Percentiles rank a stretch among this genome's conserved stretches.
Conservation (phyloP, 2,113 vertebrate genomes). For the Caretta caretta region DNA sequence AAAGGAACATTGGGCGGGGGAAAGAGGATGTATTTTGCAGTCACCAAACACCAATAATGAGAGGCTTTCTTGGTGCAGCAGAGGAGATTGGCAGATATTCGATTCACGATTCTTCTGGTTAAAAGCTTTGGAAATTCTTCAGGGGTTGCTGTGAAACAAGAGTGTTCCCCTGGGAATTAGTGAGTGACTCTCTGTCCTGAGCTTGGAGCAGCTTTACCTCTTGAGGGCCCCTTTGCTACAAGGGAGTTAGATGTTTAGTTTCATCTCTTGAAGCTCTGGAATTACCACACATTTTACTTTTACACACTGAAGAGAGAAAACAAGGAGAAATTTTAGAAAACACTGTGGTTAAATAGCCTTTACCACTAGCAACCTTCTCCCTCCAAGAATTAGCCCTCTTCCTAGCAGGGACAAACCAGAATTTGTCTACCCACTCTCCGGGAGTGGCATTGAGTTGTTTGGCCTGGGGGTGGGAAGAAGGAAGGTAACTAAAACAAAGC, state of each 20-base stretch:
- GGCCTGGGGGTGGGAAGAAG: neutral
- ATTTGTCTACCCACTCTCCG: neutral
- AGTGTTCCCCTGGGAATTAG: neutral
- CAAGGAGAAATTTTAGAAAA: neutral
- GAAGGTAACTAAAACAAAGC: neutral
- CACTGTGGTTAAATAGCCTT: neutral
- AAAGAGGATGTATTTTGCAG: neutral
- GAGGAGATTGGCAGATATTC: neutral
- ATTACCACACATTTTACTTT: slow-evolving; percentile 38
- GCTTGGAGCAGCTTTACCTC: slow-evolving; percentile 40
- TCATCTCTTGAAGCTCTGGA: slow-evolving; percentile 32
- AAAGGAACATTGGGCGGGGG: neutral
- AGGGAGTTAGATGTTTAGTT: slow-evolving; percentile 42
- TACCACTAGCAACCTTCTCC: neutral
- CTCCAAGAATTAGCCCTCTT: neutral
- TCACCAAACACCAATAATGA: neutral
- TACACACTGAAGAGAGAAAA: neutral
- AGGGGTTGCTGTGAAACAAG: neutral
- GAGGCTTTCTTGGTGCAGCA: neutral
- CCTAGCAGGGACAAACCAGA: neutral
- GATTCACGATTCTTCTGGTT: neutral
- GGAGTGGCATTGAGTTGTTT: neutral
- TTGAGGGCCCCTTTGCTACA: slow-evolving; percentile 53
- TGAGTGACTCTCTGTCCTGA: neutral
- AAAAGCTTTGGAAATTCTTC: neutral